These are phyloP conservation scores for Diachrysia chrysitis DNA, from an alignment of 2,888 invertebrate species.

Conservation along the genomic window DNA sequence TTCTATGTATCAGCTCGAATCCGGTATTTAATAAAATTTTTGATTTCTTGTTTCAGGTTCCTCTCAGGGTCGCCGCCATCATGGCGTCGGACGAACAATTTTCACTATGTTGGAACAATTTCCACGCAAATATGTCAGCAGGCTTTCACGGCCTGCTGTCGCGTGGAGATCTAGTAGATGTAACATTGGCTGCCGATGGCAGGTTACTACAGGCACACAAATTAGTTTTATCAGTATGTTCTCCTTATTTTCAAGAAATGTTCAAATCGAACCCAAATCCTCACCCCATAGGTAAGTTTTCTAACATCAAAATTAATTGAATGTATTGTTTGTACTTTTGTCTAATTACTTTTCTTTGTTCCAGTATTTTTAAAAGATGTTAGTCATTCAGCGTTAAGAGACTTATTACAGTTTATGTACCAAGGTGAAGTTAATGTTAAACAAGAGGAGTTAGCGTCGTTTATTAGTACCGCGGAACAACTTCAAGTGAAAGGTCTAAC, in stretches of 20 bases:
- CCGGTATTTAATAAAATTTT: not conserved
- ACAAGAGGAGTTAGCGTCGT: slow-evolving; percentile 92
- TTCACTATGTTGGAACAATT: slow-evolving; percentile 93
- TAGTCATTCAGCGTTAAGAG: slow-evolving; percentile 91
- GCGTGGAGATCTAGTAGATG: slow-evolving; percentile 92
- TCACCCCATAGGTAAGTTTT: slow-evolving; percentile 90
- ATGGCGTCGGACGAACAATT: slow-evolving; percentile 93
- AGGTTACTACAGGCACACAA: slow-evolving; percentile 92
- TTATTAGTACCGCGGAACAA: slow-evolving; percentile 92
- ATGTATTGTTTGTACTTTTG: slow-evolving; percentile 14
- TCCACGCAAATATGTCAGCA: slow-evolving; percentile 92
- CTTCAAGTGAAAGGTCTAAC: slow-evolving; percentile 92
- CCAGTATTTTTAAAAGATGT: slow-evolving; percentile 92
- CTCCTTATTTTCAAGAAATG: slow-evolving; percentile 93
- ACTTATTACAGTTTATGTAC: slow-evolving; percentile 92
- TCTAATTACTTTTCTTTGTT: slow-evolving; percentile 67
- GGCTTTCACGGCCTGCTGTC: slow-evolving; percentile 92
- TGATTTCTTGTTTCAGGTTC: slow-evolving; percentile 75
- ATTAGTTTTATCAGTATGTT: slow-evolving; percentile 92
- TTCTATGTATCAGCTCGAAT: not conserved
- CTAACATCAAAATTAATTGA: not conserved
- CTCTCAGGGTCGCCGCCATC: slow-evolving; percentile 84
- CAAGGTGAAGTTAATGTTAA: slow-evolving; percentile 93
- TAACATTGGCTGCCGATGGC: slow-evolving; percentile 92
- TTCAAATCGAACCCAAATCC: slow-evolving; percentile 92